Percentiles rank a stretch among this genome's conserved stretches.
phyloP scores from a whole-genome alignment of 2,888 invertebrate species.

The Pachycephus smyrnensis region DNA sequence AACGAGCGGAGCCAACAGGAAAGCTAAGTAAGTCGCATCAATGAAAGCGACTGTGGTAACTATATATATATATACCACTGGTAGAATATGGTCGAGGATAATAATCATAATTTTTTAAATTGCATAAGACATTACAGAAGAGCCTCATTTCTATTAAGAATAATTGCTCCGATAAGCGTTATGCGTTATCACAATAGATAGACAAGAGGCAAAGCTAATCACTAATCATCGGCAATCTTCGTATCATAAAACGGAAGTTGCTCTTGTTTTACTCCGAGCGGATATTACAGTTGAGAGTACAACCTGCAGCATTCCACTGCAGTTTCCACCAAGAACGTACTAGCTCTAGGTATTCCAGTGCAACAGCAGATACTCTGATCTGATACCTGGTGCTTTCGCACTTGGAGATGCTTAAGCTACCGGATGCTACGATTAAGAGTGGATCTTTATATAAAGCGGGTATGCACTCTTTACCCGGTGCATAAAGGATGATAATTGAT shows the following conservation, averaged over 20 bases:
- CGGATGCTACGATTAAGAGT: not conserved
- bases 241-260: not conserved
- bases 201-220: not conserved
- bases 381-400: not conserved
- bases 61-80: not conserved
- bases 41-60: not conserved
- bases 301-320: not conserved
- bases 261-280: not conserved
- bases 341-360: not conserved
- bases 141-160: not conserved
- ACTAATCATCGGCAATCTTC: not conserved
- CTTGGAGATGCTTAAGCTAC: not conserved
- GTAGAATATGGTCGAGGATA: no score
- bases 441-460: not conserved
- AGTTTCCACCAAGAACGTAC: not conserved
- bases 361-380: not conserved
- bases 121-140: not conserved
- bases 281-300: not conserved
- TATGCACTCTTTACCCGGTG: not conserved
- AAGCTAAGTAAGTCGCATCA: slow-evolving; percentile 10
- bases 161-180: not conserved
- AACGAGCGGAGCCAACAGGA: slow-evolving; percentile 29
- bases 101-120: not conserved
- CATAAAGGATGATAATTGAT: not conserved
- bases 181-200: not conserved